phyloP scores from a whole-genome alignment of 2,888 invertebrate species.

The Drosophila histrio region DNA sequence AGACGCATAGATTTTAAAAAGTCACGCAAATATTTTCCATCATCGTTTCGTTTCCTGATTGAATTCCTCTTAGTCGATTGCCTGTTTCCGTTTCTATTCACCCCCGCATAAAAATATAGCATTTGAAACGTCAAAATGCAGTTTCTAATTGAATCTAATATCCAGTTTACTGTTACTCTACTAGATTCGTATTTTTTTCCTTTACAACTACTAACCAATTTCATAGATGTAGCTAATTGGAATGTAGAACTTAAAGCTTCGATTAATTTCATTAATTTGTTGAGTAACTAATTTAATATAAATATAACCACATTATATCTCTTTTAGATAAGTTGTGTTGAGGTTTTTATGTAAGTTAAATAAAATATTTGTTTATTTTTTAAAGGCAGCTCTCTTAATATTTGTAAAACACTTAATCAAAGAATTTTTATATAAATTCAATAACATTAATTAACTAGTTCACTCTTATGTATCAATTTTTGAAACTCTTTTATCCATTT shows the following conservation, averaged over 20 bases:
- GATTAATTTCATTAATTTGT: background rate
- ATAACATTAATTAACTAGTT: no score
- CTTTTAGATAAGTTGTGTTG: no score
- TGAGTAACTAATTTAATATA: background rate
- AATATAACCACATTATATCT: no score
- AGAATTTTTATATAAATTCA: no score
- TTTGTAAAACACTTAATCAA: no score
- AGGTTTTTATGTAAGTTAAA: no score
- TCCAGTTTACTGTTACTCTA: background rate
- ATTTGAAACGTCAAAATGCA: slow-evolving; percentile 7
- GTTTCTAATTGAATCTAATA: slow-evolving; percentile 13
- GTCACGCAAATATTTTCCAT: slow-evolving; percentile 71
- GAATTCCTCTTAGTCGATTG: slow-evolving; percentile 53
- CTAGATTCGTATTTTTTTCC: background rate
- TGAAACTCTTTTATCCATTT: no score
- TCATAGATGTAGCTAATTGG: background rate
- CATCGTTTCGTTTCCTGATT: slow-evolving; percentile 77
- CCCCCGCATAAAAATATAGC: background rate
- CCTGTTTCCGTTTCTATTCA: slow-evolving; percentile 41
- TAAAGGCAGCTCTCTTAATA: no score
- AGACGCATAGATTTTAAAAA: slow-evolving; percentile 53
- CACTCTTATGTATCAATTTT: no score
- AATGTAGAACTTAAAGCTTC: background rate
- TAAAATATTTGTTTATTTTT: no score
- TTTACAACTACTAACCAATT: slow-evolving; percentile 7